A percentile compares a stretch with the other conserved stretches of the same genome.
Conservation (phyloP, 2,113 vertebrate species). For the Caracal caracal region DNA sequence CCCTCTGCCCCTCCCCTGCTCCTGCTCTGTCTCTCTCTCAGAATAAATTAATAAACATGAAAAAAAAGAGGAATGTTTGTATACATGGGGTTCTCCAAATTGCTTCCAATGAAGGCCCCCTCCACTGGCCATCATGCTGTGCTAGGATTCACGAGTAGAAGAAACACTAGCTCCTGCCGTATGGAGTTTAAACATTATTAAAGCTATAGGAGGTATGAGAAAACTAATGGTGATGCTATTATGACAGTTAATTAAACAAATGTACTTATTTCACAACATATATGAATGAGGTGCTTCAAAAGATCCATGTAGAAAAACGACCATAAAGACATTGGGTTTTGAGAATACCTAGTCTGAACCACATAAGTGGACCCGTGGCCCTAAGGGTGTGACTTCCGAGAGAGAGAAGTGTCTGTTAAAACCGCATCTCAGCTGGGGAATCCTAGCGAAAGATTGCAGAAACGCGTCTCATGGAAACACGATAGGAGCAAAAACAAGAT, state of each 20-base stretch:
- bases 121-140: accelerated
- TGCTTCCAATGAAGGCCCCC: background rate
- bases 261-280: background rate
- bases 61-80: background rate
- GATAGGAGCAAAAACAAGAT: accelerated
- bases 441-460: background rate
- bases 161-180: background rate
- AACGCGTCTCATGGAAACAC: accelerated
- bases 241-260: background rate
- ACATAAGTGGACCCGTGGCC: too few relatives aligned
- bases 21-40: too few relatives aligned
- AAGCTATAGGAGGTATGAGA: accelerated
- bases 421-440: accelerated
- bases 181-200: accelerated
- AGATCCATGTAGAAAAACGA: background rate
- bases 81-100: accelerated
- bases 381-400: accelerated
- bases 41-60: too few relatives aligned
- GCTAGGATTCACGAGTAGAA: accelerated
- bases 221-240: background rate
- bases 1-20: too few relatives aligned
- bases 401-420: accelerated
- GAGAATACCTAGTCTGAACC: background rate
- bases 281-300: background rate
- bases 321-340: background rate